Base-by-base conservation (phyloP, 1,140 invertebrate genomes). In the Drosophila kohkoa region DNA sequence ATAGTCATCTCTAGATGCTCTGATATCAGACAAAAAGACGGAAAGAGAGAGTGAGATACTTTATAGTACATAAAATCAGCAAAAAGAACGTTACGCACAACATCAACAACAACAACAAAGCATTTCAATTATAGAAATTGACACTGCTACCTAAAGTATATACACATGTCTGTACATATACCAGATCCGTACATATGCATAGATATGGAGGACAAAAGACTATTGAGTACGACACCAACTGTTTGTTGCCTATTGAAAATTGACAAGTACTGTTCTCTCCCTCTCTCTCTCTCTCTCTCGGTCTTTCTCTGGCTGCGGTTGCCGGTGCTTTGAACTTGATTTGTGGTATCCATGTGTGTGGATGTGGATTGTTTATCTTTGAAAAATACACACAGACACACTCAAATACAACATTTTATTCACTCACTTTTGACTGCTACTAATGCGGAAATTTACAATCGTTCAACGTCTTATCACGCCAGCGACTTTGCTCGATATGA, bases 401-500 rank as follows among this genome's bases (percentile, higher is more conserved):
- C 32, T 13, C 13, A 41, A 73, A 67, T 68, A 59, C 64, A 67
- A 60, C 35, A 38, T 10, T 38, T 38, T 38, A 41, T 52, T 30
- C 67, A 75, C 65, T 54, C 71, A 74, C 81, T 85, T 81, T 85
- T 83, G 82, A 74, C 69, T 67, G 48, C 64, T 58, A 55, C 77
- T 82, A 88, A 88, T 89, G 74, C 80, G 74, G 77, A 89, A 83
- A 87, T 83, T 83, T 64, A 75, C 38, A 43, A 20, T 52, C 58
- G 49, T 38, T 38, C 7, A 13, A n/a, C 46, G 79, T 74, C 15
- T 79, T 89, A 83, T 89, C 83, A 57, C 70, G 70, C 55, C 85
- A 75, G 74, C 73, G 38, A 77, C 70, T 64, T 25, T 63, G 59
- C 51, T 72, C 64, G 85, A 63, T 75, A 48, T 88, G 85, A 60